phyloP scores from a whole-genome alignment of 92 coral and sea anemone genomes.

The Actinostola sp. region DNA sequence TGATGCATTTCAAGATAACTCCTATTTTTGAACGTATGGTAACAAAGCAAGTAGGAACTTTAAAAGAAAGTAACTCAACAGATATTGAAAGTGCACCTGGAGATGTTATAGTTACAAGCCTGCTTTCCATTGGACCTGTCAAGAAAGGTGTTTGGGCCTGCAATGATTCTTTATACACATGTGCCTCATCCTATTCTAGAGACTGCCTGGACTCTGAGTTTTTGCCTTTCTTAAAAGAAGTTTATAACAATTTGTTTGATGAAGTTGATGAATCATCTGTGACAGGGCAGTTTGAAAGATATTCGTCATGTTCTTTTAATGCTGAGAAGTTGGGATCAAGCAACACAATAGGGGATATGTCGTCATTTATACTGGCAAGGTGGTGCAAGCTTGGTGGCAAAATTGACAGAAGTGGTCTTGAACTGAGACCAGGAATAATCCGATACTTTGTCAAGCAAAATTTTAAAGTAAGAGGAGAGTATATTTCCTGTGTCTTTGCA shows the following conservation, averaged over 20 bases:
- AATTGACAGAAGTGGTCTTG: constrained; percentile 39
- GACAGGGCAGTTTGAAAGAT: constrained; percentile 46
- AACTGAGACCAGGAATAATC: constrained; percentile 70
- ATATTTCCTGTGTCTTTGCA: constrained; percentile 50
- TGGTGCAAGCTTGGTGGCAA: constrained; percentile 55
- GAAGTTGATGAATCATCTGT: constrained; percentile 43
- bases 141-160: constrained; percentile 44
- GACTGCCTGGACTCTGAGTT: no score
- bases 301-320: constrained; percentile 20
- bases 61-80: constrained; percentile 18
- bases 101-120: constrained; percentile 11
- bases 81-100: neutral
- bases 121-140: constrained; percentile 48
- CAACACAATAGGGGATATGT: constrained; percentile 31
- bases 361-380: constrained; percentile 45
- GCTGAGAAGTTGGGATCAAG: constrained; percentile 37
- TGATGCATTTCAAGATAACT: constrained; percentile 31
- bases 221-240: constrained; percentile 35
- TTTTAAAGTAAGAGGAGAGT: constrained; percentile 31
- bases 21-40: constrained; percentile 40
- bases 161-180: constrained; percentile 27
- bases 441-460: constrained; percentile 55
- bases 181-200: no score
- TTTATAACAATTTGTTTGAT: constrained; percentile 25
- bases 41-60: constrained; percentile 25